These are phyloP conservation scores for Dusona sp. DNA, from an alignment of 2,888 invertebrate genomes.

Conservation along the genomic window DNA sequence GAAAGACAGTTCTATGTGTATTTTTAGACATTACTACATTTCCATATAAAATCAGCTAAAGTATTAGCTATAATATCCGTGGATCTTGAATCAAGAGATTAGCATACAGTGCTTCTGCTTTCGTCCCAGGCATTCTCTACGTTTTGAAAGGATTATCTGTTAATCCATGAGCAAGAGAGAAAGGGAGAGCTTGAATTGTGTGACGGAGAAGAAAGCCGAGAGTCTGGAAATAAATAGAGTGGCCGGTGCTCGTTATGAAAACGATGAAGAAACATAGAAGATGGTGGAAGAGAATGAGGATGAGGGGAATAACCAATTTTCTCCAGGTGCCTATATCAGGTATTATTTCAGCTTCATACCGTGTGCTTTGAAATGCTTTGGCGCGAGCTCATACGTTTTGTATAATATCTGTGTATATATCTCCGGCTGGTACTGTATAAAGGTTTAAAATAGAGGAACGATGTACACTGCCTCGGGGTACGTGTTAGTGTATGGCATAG, in stretches of 20 bases:
- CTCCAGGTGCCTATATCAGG: conserved; percentile 82
- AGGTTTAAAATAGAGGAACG: conserved; percentile 48
- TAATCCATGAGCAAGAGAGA: conserved; percentile 78
- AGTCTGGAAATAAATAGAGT: conserved; percentile 58
- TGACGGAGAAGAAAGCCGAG: conserved; percentile 35
- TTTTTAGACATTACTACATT: conserved; percentile 16
- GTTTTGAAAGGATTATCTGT: conserved; percentile 83
- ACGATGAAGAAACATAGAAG: conserved; percentile 67
- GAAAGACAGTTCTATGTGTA: conserved; percentile 17
- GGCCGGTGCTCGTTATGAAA: conserved; percentile 66
- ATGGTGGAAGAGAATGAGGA: conserved; percentile 67
- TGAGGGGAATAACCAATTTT: conserved; percentile 77
- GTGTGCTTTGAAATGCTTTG: conserved; percentile 58
- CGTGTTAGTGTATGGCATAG: neutral
- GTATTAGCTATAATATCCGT: conserved; percentile 72
- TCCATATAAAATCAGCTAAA: conserved; percentile 31
- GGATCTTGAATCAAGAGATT: conserved; percentile 84
- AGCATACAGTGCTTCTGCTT: conserved; percentile 84
- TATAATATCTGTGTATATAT: conserved; percentile 42
- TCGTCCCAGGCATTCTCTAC: conserved; percentile 83
- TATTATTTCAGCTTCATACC: conserved; percentile 81
- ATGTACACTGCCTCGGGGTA: conserved; percentile 14
- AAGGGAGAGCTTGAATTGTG: conserved; percentile 55
- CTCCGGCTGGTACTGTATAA: conserved; percentile 33
- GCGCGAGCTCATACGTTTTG: conserved; percentile 66